A percentile compares a stretch with the other conserved stretches of the same genome.
Conservation (phyloP, 2,888 invertebrate genomes). For the Cybosia mesomella region DNA sequence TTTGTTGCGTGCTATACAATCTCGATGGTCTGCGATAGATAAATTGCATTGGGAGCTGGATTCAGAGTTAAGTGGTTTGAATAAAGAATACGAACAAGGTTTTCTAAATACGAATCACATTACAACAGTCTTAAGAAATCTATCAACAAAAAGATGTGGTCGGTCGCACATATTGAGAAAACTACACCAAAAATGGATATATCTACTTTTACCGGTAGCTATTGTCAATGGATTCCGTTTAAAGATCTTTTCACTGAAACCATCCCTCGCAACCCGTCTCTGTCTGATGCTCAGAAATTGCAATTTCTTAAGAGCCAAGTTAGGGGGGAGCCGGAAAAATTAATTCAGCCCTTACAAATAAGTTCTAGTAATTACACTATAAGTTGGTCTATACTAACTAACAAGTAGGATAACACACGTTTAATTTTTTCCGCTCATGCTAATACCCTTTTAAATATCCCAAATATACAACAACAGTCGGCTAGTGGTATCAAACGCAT, state of each 20-base stretch:
- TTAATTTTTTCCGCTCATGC: background rate
- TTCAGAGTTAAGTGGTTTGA: slow-evolving; percentile 1
- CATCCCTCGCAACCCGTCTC: slow-evolving; percentile 14
- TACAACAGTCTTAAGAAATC: slow-evolving; percentile 10
- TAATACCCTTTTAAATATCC: slow-evolving; percentile 2
- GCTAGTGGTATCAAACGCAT: slow-evolving; percentile 13
- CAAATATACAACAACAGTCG: slow-evolving; percentile 7
- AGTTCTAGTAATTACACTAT: slow-evolving; percentile 1
- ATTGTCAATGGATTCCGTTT: slow-evolving; percentile 19
- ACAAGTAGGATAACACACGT: slow-evolving; percentile 11
- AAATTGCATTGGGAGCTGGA: slow-evolving; percentile 18
- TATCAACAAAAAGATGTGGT: slow-evolving; percentile 22
- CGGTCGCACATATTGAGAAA: slow-evolving; percentile 17
- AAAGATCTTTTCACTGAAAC: slow-evolving; percentile 26
- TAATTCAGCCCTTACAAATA: slow-evolving; percentile 19
- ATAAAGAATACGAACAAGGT: slow-evolving; percentile 6
- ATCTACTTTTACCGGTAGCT: slow-evolving; percentile 21
- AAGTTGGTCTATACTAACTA: slow-evolving; percentile 1
- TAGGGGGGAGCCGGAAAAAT: slow-evolving; percentile 16
- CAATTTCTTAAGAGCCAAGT: slow-evolving; percentile 14
- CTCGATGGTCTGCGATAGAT: slow-evolving; percentile 11
- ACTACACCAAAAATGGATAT: slow-evolving; percentile 26
- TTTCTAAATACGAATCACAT: slow-evolving; percentile 7
- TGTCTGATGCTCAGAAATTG: slow-evolving; percentile 7
- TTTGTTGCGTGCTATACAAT: background rate